Evolutionary conservation across 1,140 invertebrate species (phyloP).

Genomic region (Acromyrmex charruanus): DNA sequence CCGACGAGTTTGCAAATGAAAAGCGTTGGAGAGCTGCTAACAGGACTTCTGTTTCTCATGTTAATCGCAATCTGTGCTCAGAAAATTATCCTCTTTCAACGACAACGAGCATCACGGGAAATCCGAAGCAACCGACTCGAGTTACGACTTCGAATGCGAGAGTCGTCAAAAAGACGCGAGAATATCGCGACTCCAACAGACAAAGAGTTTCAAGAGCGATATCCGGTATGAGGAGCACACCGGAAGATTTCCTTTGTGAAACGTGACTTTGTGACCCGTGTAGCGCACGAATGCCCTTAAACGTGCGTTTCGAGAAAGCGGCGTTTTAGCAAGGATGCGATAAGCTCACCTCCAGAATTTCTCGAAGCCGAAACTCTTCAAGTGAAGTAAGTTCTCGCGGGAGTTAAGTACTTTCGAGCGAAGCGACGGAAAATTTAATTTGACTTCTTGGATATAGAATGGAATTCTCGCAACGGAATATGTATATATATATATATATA

Average conservation of each 20-base stretch:
- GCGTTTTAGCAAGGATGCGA: constrained; percentile 43
- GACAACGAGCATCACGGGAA: background rate
- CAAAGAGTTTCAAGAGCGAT: constrained; percentile 25
- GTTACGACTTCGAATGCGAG: background rate
- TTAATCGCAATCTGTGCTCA: background rate
- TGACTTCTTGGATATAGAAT: background rate
- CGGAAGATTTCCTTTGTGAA: constrained; percentile 74
- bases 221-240: constrained; percentile 72
- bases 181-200: background rate
- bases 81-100: background rate
- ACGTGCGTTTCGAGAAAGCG: constrained; percentile 40
- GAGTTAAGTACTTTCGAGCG: constrained; percentile 23
- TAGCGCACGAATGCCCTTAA: constrained; percentile 28
- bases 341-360: constrained; percentile 54
- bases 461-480: background rate
- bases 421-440: constrained; percentile 50
- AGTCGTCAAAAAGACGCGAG: background rate
- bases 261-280: constrained; percentile 63
- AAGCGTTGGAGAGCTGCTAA: background rate
- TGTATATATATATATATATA: too few relatives aligned
- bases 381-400: constrained; percentile 27
- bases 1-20: background rate
- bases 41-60: background rate
- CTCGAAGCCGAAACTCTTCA: constrained; percentile 28
- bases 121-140: background rate